Percentiles rank a stretch among this genome's conserved stretches.
These are phyloP conservation scores for Megalurothrips usitatus DNA, from an alignment of 2,888 invertebrate species.

Conservation along the genomic window DNA sequence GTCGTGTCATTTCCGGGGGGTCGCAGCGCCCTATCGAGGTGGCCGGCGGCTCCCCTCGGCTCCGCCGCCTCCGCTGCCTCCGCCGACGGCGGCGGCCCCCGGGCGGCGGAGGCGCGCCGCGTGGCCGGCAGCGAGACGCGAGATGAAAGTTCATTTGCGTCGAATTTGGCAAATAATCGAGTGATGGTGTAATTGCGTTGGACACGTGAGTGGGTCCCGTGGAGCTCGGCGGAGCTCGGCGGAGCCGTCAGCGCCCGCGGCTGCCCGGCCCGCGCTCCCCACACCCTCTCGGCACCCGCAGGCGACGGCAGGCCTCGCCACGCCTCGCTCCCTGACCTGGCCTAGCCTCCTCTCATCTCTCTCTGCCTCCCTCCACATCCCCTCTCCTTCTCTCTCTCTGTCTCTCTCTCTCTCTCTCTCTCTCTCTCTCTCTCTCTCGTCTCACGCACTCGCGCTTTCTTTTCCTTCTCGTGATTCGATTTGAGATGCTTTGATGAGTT, in stretches of 20 bases:
- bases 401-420: conserved; percentile 31
- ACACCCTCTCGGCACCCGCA: background rate
- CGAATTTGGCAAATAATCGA: conserved; percentile 21
- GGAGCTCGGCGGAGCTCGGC: background rate
- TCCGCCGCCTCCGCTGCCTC: too few species aligned
- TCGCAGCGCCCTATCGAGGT: background rate
- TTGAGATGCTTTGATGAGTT: conserved; percentile 24
- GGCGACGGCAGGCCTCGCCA: too few species aligned
- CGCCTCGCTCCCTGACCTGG: background rate
- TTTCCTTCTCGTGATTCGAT: conserved; percentile 27
- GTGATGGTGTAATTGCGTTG: conserved; percentile 18
- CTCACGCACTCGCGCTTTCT: background rate
- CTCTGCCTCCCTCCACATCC: too few species aligned
- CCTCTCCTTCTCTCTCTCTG: conserved; percentile 28
- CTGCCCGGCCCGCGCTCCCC: too few species aligned
- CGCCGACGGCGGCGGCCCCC: too few species aligned
- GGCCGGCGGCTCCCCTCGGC: background rate
- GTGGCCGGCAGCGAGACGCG: background rate
- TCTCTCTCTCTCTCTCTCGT: conserved; percentile 21
- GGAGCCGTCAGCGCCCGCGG: too few species aligned
- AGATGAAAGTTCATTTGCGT: conserved; percentile 24
- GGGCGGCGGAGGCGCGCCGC: background rate
- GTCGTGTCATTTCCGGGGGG: background rate
- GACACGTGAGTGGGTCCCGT: conserved; percentile 24
- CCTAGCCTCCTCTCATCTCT: background rate